These are phyloP conservation scores for Spinus olivaceus DNA, from an alignment of 2,797 vertebrate genomes.

Conservation along the genomic window DNA sequence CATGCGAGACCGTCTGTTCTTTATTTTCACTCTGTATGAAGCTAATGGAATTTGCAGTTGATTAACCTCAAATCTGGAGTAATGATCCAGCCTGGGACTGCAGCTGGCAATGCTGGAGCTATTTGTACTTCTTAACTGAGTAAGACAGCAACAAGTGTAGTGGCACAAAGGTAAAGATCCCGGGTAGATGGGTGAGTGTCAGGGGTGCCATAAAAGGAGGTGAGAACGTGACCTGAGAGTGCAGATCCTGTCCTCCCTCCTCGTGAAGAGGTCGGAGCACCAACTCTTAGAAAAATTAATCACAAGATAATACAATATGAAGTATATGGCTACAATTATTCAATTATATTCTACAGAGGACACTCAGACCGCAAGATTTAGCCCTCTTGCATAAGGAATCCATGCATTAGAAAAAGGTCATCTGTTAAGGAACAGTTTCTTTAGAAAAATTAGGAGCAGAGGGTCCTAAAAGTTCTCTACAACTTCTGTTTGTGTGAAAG, in stretches of 20 bases:
- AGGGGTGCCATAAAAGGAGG: not conserved
- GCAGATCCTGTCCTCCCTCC: not conserved
- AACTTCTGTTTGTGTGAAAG: not conserved
- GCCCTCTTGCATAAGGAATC: not conserved
- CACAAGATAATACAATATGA: not conserved
- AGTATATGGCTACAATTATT: not conserved
- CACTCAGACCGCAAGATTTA: not conserved
- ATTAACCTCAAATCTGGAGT: conserved; percentile 79
- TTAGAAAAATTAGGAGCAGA: not conserved
- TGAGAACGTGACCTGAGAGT: not conserved
- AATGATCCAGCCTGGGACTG: conserved; percentile 73
- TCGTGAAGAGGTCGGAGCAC: not conserved
- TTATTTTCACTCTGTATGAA: conserved; percentile 79
- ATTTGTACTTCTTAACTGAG: conserved; percentile 73
- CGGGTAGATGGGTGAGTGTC: not conserved
- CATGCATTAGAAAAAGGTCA: not conserved
- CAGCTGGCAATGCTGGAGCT: conserved; percentile 67
- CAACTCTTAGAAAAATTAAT: not conserved
- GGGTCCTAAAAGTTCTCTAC: not conserved
- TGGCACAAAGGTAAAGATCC: not conserved
- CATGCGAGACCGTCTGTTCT: conserved; percentile 70
- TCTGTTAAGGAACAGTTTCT: not conserved
- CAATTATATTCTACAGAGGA: not conserved
- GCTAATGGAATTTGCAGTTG: conserved; percentile 82
- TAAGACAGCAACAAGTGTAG: conserved; percentile 74